phyloP scores from a whole-genome alignment of 2,113 vertebrate genomes.

The Pelobates fuscus region DNA sequence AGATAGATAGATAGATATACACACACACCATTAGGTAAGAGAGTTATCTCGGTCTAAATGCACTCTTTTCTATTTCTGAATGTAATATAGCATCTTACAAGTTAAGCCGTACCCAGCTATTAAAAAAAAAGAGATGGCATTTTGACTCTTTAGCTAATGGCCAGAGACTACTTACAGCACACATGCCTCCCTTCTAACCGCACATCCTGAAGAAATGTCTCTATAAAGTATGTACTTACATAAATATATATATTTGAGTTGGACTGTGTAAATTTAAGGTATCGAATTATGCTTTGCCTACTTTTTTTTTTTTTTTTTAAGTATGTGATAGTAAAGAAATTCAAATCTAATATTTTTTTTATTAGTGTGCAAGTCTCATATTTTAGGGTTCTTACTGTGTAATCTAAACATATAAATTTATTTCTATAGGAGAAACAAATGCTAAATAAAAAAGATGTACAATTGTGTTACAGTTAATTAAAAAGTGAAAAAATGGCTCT shows the following conservation, averaged over 20 bases:
- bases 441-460: too few species aligned
- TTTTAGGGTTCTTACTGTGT: too few species aligned
- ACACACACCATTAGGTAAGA: too few species aligned
- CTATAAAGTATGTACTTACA: background rate
- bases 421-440: too few species aligned
- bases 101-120: too few species aligned
- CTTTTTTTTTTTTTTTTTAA: conserved; percentile 34
- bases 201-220: conserved; percentile 3
- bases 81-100: background rate
- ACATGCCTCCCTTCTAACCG: background rate
- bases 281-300: conserved; percentile 14
- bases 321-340: conserved; percentile 19
- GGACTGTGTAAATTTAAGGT: conserved; percentile 26
- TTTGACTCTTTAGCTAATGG: background rate
- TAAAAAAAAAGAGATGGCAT: background rate
- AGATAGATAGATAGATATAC: too few species aligned
- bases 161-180: background rate
- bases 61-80: background rate
- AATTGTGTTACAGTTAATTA: too few species aligned
- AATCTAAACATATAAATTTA: too few species aligned
- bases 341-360: too few species aligned
- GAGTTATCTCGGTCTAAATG: background rate
- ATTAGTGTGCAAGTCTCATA: background rate
- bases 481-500: too few species aligned
- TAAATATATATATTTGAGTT: conserved; percentile 14